These are phyloP conservation scores for Aramus guarauna DNA, from an alignment of 2,113 vertebrate species.

Conservation along the genomic window DNA sequence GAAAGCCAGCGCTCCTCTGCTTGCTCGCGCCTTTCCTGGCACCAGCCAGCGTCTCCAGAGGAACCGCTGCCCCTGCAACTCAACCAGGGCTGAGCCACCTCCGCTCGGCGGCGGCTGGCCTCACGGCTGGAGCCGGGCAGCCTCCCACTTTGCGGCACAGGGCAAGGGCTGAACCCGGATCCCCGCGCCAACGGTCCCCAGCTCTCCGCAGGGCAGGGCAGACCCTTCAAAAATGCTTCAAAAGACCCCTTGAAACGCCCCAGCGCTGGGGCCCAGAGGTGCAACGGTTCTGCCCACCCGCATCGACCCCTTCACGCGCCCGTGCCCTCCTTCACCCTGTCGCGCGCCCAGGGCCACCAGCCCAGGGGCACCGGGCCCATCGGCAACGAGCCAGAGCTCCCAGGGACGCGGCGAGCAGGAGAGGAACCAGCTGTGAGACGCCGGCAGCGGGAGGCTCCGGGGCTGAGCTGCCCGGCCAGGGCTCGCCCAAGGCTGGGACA, in stretches of 20 bases:
- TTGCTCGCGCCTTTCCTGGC: background rate
- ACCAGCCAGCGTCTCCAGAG: background rate
- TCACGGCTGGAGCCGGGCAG: rapidly evolving
- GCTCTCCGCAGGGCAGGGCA: background rate
- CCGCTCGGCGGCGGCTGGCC: background rate
- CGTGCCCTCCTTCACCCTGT: background rate
- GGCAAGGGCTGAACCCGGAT: background rate
- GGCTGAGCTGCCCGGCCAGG: background rate
- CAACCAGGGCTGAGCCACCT: background rate
- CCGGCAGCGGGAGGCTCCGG: background rate
- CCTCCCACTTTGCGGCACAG: background rate
- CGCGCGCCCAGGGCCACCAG: background rate
- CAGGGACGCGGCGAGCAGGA: background rate
- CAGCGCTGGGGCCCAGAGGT: background rate
- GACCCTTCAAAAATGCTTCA: background rate
- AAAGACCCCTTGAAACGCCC: background rate
- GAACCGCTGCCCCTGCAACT: background rate
- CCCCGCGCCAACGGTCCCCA: rapidly evolving
- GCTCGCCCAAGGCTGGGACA: background rate
- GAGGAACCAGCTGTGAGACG: background rate
- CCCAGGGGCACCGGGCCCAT: background rate
- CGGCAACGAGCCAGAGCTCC: background rate
- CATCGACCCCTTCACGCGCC: background rate
- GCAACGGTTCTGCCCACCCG: rapidly evolving
- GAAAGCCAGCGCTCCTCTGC: background rate